Evolutionary conservation across 2,797 vertebrate genomes (phyloP).

Genomic region (Aeoliscus strigatus): DNA sequence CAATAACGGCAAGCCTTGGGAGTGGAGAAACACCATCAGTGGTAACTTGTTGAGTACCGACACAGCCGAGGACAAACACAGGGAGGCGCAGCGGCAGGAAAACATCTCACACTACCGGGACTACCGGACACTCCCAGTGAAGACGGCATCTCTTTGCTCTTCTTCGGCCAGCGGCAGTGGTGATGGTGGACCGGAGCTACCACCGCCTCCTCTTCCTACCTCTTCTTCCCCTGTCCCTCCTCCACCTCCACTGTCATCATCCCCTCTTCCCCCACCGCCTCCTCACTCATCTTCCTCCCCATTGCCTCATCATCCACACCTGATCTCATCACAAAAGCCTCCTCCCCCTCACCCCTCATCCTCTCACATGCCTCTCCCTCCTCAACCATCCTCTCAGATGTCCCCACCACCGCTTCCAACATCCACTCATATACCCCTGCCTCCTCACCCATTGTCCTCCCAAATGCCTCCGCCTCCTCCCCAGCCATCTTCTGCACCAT

Average conservation of each 20-base stretch:
- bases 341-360: constrained; percentile 41
- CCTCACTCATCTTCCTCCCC: constrained; percentile 48
- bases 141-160: constrained; percentile 78
- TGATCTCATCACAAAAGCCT: constrained; percentile 24
- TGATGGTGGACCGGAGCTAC: constrained; percentile 73
- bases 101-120: constrained; percentile 77
- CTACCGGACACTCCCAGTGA: constrained; percentile 72
- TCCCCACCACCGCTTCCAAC: constrained; percentile 52
- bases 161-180: constrained; percentile 72
- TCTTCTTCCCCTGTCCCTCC: constrained; percentile 59
- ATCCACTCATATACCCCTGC: constrained; percentile 41
- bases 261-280: constrained; percentile 45
- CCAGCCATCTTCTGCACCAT: too few species aligned
- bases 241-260: constrained; percentile 43
- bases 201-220: constrained; percentile 58
- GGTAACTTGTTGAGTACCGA: constrained; percentile 63
- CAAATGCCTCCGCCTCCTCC: constrained; percentile 50
- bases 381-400: constrained; percentile 62
- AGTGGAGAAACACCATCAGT: constrained; percentile 86
- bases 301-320: constrained; percentile 42
- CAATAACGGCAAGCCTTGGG: constrained; percentile 78
- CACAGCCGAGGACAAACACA: constrained; percentile 74
- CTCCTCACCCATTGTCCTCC: constrained; percentile 24
- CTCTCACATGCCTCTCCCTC: constrained; percentile 62
- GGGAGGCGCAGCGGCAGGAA: constrained; percentile 68